phyloP scores from a whole-genome alignment of 2,113 vertebrate species.

The Poeciliopsis prolifica region DNA sequence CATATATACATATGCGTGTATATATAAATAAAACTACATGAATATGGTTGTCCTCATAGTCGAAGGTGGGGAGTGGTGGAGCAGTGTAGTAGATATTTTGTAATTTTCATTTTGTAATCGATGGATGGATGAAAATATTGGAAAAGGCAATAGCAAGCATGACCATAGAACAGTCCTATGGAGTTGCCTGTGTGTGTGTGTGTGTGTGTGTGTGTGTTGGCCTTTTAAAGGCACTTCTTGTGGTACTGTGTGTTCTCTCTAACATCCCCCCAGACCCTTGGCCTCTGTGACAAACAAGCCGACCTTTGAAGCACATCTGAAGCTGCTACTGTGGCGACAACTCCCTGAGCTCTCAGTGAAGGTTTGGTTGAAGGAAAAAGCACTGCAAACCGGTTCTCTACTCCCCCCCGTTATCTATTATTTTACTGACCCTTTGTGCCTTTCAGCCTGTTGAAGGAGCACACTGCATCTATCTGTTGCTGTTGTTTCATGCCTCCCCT shows the following conservation, averaged over 20 bases:
- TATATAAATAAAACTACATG: conserved; percentile 65
- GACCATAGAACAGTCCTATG: conserved; percentile 64
- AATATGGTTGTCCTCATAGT: conserved; percentile 70
- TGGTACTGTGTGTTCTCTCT: conserved; percentile 58
- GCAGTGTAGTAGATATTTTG: conserved; percentile 71
- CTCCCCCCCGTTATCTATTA: conserved; percentile 21
- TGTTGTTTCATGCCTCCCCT: conserved; percentile 14
- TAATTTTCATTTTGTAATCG: conserved; percentile 74
- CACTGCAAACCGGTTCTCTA: conserved; percentile 66
- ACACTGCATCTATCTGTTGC: conserved; percentile 48
- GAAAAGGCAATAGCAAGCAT: conserved; percentile 73
- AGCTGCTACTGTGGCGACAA: conserved; percentile 65
- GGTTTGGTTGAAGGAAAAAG: conserved; percentile 57
- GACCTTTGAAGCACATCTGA: conserved; percentile 68
- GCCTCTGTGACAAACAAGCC: conserved; percentile 46
- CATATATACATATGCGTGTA: conserved; percentile 75
- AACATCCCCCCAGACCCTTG: conserved; percentile 1
- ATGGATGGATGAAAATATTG: conserved; percentile 55
- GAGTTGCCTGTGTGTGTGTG: conserved; percentile 53
- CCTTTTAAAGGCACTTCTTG: conserved; percentile 51
- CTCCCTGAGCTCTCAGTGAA: conserved; percentile 42
- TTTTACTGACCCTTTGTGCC: conserved; percentile 55
- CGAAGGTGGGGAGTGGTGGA: conserved; percentile 43
- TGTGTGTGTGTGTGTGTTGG: conserved; percentile 44
- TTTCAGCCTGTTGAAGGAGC: conserved; percentile 67